Base-by-base conservation (phyloP, 1,140 invertebrate genomes). In the Cardiocondyla obscurior region DNA sequence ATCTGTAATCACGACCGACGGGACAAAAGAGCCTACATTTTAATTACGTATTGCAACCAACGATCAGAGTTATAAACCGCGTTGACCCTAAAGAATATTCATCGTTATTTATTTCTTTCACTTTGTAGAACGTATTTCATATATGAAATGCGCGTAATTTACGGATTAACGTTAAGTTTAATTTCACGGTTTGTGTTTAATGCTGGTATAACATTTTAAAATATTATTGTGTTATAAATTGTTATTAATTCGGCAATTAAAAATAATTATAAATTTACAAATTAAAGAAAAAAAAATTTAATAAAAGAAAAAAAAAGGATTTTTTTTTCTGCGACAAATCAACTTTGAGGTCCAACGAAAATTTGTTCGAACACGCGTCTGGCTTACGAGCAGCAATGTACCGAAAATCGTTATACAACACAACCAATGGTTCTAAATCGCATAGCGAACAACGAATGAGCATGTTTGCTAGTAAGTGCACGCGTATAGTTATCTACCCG, bases 21-120 rank as follows among this genome's bases (percentile, higher is more conserved):
- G 25, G 70, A 73, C 69, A 62, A 86, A 85, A 83, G 77, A 70
- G 76, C 82, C 33, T 14, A 49, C 25, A 58, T 82, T 85, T 85
- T 70, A 85, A 85, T 86, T 82, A 67, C 51, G 74, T 53, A 25
- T 28, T 39, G 19, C 58, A 36, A 64, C 30, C 22, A 6, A 1
- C 36, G 72, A 76, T 64, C n/a, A 64, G 12, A 62, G 14, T 62
- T 76, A 33, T 62, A n/a, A 33, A 30, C 46, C 33, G 44, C 8
- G n/a, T 60, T 46, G 39, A 8, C 6, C 28, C 4, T 28, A 44
- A 58, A 60, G 25, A 62, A 22, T 62, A 58, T 33, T 73, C 3
- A 60, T 44, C 6, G 6, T 60, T 14, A 10, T 36, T 39, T 46
- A 55, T 72, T 36, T 72, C 4, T 28, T n/a, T 73, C 39, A 57